Base-by-base conservation (phyloP, 1,140 invertebrate genomes). In the Harpegnathos saltator region DNA sequence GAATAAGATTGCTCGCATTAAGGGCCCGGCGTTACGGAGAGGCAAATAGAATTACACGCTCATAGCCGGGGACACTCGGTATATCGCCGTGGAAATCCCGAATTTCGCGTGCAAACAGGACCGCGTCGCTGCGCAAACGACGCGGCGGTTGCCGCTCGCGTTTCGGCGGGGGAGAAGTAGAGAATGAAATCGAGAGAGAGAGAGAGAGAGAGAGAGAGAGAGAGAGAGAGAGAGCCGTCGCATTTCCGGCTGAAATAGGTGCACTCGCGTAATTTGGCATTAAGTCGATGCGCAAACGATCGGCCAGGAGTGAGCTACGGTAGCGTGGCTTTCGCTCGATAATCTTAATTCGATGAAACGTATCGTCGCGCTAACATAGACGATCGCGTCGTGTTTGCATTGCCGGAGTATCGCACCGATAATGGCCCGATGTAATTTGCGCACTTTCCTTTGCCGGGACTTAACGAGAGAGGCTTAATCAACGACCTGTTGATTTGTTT, bases 41-140 rank as follows among this genome's bases (percentile, higher is more conserved):
- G 54, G 68, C 56, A 73, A 82, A 82, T 74, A 82, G 56, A 63
- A 82, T 82, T 82, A 80, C n/a, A 58, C 33, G 15, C 44, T 58
- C 69, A 15, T 22, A 26, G 29, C 17, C 17, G 38, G 56, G 54
- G 66, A 69, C 15, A 56, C 19, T 5, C n/a, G 56, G 44, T 73
- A 73, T 54, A 62, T 54, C 56, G 48, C 17, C 11, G n/a, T 3
- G 26, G 66, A 52, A 50, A 82, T 74, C 59, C 48, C 56, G 58
- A 82, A 62, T 82, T 82, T 74, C 69, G 58, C 59, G 33, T 44
- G 58, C 19, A 82, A 82, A 74, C 44, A 63, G 68, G 48, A 38
- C 19, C 24, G 38, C 24, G 62, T 44, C 44, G 71, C 74, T 74
- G 69, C 38, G 78, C 78, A 74, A 82, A 74, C 48, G 54, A 54